These are phyloP conservation scores for Chionodraco myersi DNA, from an alignment of 2,113 vertebrate genomes.

Conservation along the genomic window DNA sequence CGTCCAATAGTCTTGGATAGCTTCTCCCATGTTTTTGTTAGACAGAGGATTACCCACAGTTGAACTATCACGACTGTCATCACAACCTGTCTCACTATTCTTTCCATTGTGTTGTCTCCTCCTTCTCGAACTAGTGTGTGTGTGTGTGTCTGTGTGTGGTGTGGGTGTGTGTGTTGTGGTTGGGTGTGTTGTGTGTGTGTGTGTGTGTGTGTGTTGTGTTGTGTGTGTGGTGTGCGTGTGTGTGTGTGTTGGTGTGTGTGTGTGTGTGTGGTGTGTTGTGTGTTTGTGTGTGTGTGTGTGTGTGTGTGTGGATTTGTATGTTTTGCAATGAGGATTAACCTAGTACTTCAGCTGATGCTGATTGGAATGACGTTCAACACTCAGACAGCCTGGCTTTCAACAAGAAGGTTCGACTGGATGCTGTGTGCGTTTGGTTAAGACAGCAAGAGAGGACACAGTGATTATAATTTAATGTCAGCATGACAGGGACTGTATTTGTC, in stretches of 20 bases:
- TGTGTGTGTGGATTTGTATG: constrained; percentile 48
- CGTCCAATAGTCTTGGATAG: too few relatives aligned
- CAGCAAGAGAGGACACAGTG: constrained; percentile 4
- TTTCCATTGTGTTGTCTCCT: too few relatives aligned
- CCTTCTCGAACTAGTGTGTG: too few relatives aligned
- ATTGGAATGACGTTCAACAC: constrained; percentile 74
- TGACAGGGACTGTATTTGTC: background rate
- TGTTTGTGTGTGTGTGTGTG: background rate
- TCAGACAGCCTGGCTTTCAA: constrained; percentile 39
- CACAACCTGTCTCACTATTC: too few relatives aligned
- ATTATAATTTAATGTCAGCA: constrained; percentile 28
- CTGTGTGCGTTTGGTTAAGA: background rate
- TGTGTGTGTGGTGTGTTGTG: constrained; percentile 15
- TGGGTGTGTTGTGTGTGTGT: constrained; percentile 6
- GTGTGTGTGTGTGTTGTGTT: background rate
- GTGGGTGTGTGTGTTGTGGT: too few relatives aligned
- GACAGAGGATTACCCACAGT: too few relatives aligned
- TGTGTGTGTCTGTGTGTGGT: too few relatives aligned
- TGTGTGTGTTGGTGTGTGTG: constrained; percentile 10
- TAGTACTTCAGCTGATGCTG: constrained; percentile 74
- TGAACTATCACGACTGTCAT: too few relatives aligned
- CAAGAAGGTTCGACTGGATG: constrained; percentile 16
- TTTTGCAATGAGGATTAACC: constrained; percentile 76
- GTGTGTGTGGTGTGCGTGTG: background rate
- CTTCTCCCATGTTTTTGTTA: too few relatives aligned